Base-by-base conservation (phyloP, 2,888 invertebrate species). In the Megaustenia siamemsis region DNA sequence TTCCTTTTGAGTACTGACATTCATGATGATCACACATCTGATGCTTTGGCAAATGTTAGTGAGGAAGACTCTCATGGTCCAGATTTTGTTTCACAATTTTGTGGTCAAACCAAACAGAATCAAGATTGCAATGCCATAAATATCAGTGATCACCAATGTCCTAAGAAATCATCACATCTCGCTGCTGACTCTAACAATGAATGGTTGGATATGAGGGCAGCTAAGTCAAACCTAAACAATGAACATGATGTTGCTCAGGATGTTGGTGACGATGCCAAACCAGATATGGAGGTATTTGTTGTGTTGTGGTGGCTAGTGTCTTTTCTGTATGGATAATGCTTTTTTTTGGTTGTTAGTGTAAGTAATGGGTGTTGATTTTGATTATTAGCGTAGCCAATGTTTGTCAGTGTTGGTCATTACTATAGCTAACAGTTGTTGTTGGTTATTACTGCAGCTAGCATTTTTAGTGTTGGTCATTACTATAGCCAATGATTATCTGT, bases 271-370 rank as follows among this genome's bases (percentile, higher is more conserved):
- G 82, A 82, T 75, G 24, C 43, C 40, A 82, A 82, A 32, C 66
- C 82, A 35, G 76, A 82, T 45, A 32, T 40, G 12, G 82, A 82
- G 63, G 82, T 82, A 45, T 56, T 45, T 69, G 12, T 79, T 79
- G 24, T 32, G 21, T 24, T 32, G 1, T 69, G 12, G 15, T 49
- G 15, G n/a, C n/a, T n/a, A n/a, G n/a, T n/a, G n/a, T n/a, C n/a
- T n/a, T n/a, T n/a, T n/a, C n/a, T n/a, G n/a, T n/a, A n/a, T n/a
- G n/a, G n/a, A n/a, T n/a, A n/a, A n/a, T n/a, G n/a, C n/a, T n/a
- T n/a, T n/a, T n/a, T n/a, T n/a, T n/a, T n/a, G n/a, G n/a, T n/a
- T n/a, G n/a, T n/a, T n/a, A n/a, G n/a, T n/a, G n/a, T n/a, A n/a
- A n/a, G n/a, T n/a, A n/a, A n/a, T n/a, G n/a, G n/a, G n/a, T n/a